A percentile compares a stretch with the other conserved stretches of the same genome.
Evolutionary conservation across 2,888 invertebrate species (phyloP).

Genomic region (Andrena bicolor): DNA sequence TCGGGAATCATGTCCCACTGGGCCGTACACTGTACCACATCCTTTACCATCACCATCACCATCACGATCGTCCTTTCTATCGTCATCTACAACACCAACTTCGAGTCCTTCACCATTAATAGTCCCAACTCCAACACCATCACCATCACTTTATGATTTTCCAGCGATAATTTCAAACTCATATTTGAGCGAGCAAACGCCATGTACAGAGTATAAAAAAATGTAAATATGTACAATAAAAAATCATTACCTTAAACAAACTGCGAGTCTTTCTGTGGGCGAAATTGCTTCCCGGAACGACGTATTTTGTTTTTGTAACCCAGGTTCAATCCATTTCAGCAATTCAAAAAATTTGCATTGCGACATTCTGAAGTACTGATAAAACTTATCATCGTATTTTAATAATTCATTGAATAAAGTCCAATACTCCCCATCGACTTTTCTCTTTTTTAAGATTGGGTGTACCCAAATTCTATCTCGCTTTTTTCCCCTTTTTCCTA

Average conservation of each 20-base stretch:
- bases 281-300: not conserved
- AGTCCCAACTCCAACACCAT: not conserved
- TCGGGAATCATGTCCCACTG: no score
- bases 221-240: slow-evolving; percentile 4
- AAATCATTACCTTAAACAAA: not conserved
- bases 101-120: no score
- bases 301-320: not conserved
- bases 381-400: no score
- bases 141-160: not conserved
- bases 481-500: no score
- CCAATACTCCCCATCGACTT: no score
- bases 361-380: not conserved
- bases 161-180: not conserved
- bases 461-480: no score
- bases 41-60: not conserved
- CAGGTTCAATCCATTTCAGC: not conserved
- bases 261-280: not conserved
- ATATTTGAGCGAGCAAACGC: not conserved
- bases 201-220: not conserved
- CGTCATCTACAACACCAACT: not conserved
- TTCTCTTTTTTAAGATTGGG: no score
- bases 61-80: not conserved
- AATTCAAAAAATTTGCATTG: slow-evolving; percentile 2
- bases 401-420: no score
- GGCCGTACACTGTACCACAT: no score